phyloP scores from a whole-genome alignment of 1,140 invertebrate species.

The Papilio polytes region DNA sequence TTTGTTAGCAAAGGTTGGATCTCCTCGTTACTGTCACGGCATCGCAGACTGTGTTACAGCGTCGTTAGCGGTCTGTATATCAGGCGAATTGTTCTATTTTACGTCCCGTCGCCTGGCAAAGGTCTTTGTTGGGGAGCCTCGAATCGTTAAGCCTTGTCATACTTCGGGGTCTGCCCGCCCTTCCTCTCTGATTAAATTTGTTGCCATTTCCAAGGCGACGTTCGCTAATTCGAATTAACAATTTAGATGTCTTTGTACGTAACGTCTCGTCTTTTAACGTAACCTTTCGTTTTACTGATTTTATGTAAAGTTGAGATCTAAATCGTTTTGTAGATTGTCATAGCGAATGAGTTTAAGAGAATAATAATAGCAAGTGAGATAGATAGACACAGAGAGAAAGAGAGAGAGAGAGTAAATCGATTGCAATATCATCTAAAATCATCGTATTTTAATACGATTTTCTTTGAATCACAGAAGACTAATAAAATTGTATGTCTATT shows the following conservation, averaged over 20 bases:
- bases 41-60: slow-evolving; percentile 36
- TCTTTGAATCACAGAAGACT: no score
- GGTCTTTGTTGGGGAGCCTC: slow-evolving; percentile 38
- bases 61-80: slow-evolving; percentile 46
- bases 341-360: slow-evolving; percentile 20
- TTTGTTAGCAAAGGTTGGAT: slow-evolving; percentile 3
- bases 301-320: slow-evolving; percentile 42
- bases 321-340: slow-evolving; percentile 38
- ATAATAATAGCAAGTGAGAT: no score
- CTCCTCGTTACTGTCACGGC: slow-evolving; percentile 45
- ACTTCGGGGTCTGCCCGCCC: slow-evolving; percentile 17
- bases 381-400: no score
- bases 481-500: no score
- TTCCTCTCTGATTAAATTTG: slow-evolving; percentile 38
- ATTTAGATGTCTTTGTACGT: slow-evolving; percentile 23
- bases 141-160: slow-evolving; percentile 40
- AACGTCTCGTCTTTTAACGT: slow-evolving; percentile 7
- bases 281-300: background rate
- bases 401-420: no score
- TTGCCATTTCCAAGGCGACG: slow-evolving; percentile 28
- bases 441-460: no score
- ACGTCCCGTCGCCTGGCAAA: slow-evolving; percentile 42
- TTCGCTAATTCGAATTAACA: slow-evolving; percentile 34
- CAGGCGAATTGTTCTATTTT: slow-evolving; percentile 49
- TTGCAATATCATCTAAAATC: no score